phyloP scores from a whole-genome alignment of 2,113 vertebrate genomes.

The Meles meles region DNA sequence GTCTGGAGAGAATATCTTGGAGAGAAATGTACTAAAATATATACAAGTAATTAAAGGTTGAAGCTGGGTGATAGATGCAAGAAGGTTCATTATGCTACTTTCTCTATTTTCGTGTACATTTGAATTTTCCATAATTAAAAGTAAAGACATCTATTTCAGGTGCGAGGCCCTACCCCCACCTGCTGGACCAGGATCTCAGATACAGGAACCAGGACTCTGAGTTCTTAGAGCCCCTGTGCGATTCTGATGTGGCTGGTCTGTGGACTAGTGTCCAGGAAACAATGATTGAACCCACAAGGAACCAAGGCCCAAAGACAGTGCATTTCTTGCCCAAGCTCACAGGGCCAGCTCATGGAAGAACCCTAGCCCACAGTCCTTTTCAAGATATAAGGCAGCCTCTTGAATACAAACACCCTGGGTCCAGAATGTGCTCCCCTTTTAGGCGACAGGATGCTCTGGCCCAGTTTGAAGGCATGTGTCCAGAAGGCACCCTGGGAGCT shows the following conservation, averaged over 20 bases:
- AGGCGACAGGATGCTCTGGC: neutral
- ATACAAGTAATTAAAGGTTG: neutral
- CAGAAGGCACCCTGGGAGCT: neutral
- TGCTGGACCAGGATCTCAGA: neutral
- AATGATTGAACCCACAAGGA: neutral
- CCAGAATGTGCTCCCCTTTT: neutral
- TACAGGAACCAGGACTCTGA: neutral
- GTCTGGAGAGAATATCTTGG: neutral
- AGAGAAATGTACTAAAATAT: neutral
- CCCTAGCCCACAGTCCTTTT: neutral
- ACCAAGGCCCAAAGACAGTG: neutral
- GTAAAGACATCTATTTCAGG: neutral
- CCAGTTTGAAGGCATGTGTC: neutral
- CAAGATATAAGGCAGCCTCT: neutral
- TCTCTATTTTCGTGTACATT: neutral
- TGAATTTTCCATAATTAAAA: conserved; percentile 1
- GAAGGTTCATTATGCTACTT: neutral
- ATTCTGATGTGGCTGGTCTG: neutral
- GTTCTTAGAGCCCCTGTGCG: neutral
- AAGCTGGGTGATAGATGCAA: neutral
- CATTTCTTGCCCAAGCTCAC: neutral
- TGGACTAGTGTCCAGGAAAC: neutral
- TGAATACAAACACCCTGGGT: neutral
- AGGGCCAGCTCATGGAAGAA: neutral
- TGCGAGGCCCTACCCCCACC: neutral